Evolutionary conservation across 2,888 invertebrate species (phyloP).

Genomic region (Trypoxylon attenuatum): DNA sequence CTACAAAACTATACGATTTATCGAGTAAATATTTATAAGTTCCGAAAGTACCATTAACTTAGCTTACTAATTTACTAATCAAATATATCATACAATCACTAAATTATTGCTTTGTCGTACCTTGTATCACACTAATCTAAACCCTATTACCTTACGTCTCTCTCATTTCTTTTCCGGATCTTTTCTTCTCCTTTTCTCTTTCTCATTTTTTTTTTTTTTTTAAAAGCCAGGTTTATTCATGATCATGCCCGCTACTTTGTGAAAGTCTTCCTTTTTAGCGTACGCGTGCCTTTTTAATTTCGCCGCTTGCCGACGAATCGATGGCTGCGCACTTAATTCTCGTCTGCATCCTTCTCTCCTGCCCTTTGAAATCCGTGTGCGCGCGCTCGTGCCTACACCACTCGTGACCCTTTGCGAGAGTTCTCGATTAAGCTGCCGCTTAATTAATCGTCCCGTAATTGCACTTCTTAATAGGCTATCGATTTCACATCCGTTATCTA

Average conservation of each 20-base stretch:
- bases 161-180: slow-evolving; percentile 13
- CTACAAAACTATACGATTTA: slow-evolving; percentile 74
- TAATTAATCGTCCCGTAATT: slow-evolving; percentile 38
- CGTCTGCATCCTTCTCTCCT: neutral
- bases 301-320: neutral
- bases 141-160: slow-evolving; percentile 59
- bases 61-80: slow-evolving; percentile 69
- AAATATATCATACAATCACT: slow-evolving; percentile 74
- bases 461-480: slow-evolving; percentile 26
- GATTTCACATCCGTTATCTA: slow-evolving; percentile 17
- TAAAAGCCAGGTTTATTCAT: slow-evolving; percentile 48
- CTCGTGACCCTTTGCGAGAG: too few relatives aligned
- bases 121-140: slow-evolving; percentile 74
- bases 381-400: neutral
- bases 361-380: neutral
- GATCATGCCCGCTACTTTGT: slow-evolving; percentile 29
- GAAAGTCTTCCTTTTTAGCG: neutral
- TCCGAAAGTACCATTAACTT: slow-evolving; percentile 70
- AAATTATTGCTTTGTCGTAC: slow-evolving; percentile 74
- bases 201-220: slow-evolving; percentile 22
- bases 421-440: slow-evolving; percentile 22
- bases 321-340: neutral
- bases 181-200: slow-evolving; percentile 20
- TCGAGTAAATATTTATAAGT: slow-evolving; percentile 71
- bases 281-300: neutral